These are phyloP conservation scores for Anastrepha obliqua DNA, from an alignment of 1,140 invertebrate genomes.

Conservation along the genomic window DNA sequence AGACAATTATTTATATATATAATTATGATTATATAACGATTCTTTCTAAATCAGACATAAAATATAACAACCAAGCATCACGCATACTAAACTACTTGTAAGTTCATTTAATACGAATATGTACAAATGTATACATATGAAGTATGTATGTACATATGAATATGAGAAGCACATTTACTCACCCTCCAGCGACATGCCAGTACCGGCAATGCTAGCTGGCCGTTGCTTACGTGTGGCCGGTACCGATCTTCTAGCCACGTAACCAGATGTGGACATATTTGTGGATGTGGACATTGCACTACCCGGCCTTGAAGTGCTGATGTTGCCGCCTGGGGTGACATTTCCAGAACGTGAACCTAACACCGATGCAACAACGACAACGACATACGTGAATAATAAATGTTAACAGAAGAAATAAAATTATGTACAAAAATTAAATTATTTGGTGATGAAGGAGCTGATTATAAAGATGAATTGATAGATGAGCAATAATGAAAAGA, in stretches of 20 bases:
- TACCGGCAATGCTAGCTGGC: constrained; percentile 90
- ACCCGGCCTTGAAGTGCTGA: constrained; percentile 83
- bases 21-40: neutral
- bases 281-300: constrained; percentile 82
- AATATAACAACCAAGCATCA: constrained; percentile 45
- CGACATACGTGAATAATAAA: constrained; percentile 43
- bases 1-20: neutral
- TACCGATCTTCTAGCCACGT: constrained; percentile 66
- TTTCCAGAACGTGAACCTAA: constrained; percentile 79
- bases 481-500: constrained; percentile 20
- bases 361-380: constrained; percentile 48
- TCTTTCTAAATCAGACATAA: neutral
- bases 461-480: constrained; percentile 6
- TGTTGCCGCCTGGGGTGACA: constrained; percentile 79
- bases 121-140: neutral
- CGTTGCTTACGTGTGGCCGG: constrained; percentile 74
- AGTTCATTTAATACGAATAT: neutral
- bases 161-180: constrained; percentile 54
- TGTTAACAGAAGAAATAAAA: constrained; percentile 31
- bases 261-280: constrained; percentile 69
- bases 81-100: neutral
- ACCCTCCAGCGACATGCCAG: constrained; percentile 81
- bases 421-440: constrained; percentile 31
- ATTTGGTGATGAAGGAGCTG: neutral
- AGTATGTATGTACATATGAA: constrained; percentile 11